Base-by-base conservation (phyloP, 2,888 invertebrate species). In the Lasioglossum villosulum region DNA sequence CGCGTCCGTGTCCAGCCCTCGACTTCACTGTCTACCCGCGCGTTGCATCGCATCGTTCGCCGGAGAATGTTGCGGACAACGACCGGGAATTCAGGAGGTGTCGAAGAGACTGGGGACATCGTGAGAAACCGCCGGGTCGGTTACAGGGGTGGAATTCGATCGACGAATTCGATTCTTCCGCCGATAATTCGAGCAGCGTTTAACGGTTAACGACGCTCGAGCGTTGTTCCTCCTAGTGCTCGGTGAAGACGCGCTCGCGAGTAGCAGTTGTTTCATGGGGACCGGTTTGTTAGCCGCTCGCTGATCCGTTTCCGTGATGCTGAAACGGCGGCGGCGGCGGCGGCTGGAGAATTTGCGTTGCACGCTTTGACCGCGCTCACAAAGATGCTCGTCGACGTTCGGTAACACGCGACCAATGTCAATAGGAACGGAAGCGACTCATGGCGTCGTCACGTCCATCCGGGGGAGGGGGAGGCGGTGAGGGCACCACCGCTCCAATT, bases 401-500 rank as follows among this genome's bases (percentile, higher is more conserved):
- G 86, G 71, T 84, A 81, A 89, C 89, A 89, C 89, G 84, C 90
- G 90, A 82, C 83, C 89, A 83, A 90, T 71, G 86, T 86, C 80
- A 75, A 78, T 74, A 78, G 85, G 78, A 85, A 90, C 86, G 84
- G 34, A 82, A 83, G 80, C 88, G 90, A 89, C 88, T 87, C 80
- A 66, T 84, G 59, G 79, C 90, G 83, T 86, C 87, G 89, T 83
- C 79, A 76, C 89, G 83, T 90, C 84, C 83, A 72, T 45, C 71
- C 70, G 48, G 83, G 92, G 66, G 27, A 66, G 34, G 66, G 66
- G 66, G 66, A 66, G 91, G 92, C 94, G 95, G 94, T 94, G 94
- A 93, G 94, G 95, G 95, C 95, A 95, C 95, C 94, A 95, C 95
- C 95, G 94, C 93, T 93, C 93, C 90, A 89, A 88, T 96, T 95